These are phyloP conservation scores for Protodeltote pygarga DNA, from an alignment of 2,888 invertebrate genomes.

Conservation along the genomic window DNA sequence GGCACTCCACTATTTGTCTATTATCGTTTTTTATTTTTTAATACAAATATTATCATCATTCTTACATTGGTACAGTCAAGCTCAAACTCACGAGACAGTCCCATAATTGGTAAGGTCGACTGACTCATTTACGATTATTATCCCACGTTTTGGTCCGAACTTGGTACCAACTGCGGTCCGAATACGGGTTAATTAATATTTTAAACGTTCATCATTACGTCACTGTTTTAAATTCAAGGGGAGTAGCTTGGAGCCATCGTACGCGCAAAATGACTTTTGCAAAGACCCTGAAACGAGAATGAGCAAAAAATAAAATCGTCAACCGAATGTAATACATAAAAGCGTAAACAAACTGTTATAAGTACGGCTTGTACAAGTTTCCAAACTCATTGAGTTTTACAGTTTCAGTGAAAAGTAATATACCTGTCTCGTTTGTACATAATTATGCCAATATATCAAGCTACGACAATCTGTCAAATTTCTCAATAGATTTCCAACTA, in stretches of 20 bases:
- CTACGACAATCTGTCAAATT: too few species aligned
- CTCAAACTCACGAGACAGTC: slow-evolving; percentile 14
- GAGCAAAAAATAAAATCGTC: slow-evolving; percentile 2
- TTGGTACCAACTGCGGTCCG: slow-evolving; percentile 23
- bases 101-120: slow-evolving; percentile 51
- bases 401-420: too few species aligned
- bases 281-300: not conserved
- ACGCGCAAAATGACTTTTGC: not conserved
- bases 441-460: too few species aligned
- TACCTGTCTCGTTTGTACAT: too few species aligned
- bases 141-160: slow-evolving; percentile 34
- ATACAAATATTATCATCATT: not conserved
- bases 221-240: slow-evolving; percentile 45
- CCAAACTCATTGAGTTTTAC: too few species aligned
- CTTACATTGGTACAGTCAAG: not conserved
- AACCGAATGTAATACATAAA: too few species aligned
- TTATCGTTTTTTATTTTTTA: not conserved
- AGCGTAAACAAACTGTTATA: too few species aligned
- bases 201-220: slow-evolving; percentile 33
- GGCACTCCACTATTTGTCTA: too few species aligned
- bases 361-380: too few species aligned
- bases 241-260: slow-evolving; percentile 8
- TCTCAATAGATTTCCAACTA: too few species aligned
- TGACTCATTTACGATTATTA: slow-evolving; percentile 46
- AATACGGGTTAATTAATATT: slow-evolving; percentile 26